Evolutionary conservation across 2,113 vertebrate species (phyloP), one percentile per base, ranked within the genome.

Genomic region (Tapirus terrestris): DNA sequence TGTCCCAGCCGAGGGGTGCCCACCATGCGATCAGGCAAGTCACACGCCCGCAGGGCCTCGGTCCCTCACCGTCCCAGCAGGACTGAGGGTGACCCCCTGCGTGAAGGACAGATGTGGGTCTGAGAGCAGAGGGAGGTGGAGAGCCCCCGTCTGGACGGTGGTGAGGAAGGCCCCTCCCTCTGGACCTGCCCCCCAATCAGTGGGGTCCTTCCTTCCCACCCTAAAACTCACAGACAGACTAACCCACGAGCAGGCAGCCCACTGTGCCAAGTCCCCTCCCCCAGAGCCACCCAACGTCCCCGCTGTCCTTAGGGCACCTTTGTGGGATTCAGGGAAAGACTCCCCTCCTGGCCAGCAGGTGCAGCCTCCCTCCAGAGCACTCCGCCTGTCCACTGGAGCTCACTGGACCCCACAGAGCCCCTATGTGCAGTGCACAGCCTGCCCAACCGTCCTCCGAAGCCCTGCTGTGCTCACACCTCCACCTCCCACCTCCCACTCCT

Each of bases 71-170:
- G 20, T 6, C n/a, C 6, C 45, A 0, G 12, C 0, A 6, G 75
- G 45, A 3, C 0, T 14, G 27, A 90, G 27, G 21, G 0, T 0
- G 8, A 8, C 3, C 6, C 1, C n/a, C 72, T n/a, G 25, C 3
- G 4, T 0, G 25, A 4, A 0, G 0, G 67, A 33, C 1, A 29
- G 31, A 0, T 23, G 18, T 31, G 61, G 82, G 76, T 7, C 67
- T 33, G 27, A 9, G 43, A 83, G 67, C 23, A 48, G 56, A 79
- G 16, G 67, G 17, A 58, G 9, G 21, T 11, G 67, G 29, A 48
- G 48, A 48, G 48, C 48, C 11, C 48, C 48, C 8, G 48, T 48
- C 48, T 11, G 11, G 21, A n/a, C 8, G 8, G 16, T 8, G 14
- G 53, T 60, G n/a, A 60, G 56, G 29, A n/a, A 5, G 11, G 4